These are phyloP conservation scores for Nothoprocta pentlandii DNA, from an alignment of 2,113 vertebrate genomes.

Conservation along the genomic window DNA sequence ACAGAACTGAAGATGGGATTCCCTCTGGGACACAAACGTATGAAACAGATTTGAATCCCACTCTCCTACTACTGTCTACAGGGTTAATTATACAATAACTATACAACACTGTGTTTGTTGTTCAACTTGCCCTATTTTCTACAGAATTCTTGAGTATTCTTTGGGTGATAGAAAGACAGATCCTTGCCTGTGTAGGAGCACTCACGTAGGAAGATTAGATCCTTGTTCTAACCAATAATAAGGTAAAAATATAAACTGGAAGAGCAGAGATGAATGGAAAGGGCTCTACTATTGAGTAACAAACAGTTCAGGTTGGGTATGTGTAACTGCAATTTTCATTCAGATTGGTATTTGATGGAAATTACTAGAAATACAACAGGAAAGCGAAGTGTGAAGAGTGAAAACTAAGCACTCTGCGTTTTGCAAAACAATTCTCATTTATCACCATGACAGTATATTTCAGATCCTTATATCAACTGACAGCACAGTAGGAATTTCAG, in stretches of 20 bases:
- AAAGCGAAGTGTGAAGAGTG: background rate
- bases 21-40: fast-evolving
- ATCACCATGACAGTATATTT: background rate
- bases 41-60: fast-evolving
- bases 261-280: background rate
- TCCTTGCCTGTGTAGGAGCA: background rate
- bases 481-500: background rate
- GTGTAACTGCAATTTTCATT: background rate
- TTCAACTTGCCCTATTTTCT: background rate
- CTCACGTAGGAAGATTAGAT: background rate
- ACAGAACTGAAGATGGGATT: background rate
- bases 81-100: background rate
- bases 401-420: background rate
- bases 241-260: background rate
- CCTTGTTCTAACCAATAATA: background rate
- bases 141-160: background rate
- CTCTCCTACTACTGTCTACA: background rate
- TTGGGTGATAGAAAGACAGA: background rate
- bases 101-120: background rate
- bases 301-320: background rate
- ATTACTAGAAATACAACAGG: background rate
- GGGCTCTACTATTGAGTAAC: background rate
- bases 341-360: background rate
- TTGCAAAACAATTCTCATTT: background rate
- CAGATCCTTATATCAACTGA: background rate